Base-by-base conservation (phyloP, 30 jellyfish, hydroid and myxozoan species). In the Phacellophora camtschatica region DNA sequence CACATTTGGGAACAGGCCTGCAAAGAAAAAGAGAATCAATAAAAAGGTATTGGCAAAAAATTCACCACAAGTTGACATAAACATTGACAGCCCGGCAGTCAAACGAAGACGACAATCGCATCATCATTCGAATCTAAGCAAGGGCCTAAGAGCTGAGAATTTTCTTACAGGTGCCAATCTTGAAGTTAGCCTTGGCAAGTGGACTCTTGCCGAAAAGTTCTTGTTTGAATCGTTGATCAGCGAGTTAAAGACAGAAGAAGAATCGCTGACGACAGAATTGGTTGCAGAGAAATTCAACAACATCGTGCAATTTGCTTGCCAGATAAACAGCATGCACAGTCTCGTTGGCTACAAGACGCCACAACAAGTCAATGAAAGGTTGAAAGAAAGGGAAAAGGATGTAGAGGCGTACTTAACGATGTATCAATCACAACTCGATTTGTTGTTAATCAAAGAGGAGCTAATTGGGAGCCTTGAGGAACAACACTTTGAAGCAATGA, bases 351-450 rank as follows among this genome's bases (percentile, higher is more conserved):
- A 32, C 64, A 92, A 92, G 61, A 84, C 95, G 8, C 89, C 88
- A 30, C 80, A 90, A 39, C 96, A 85, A 62, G 88, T 92, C 1
- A 62, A 94, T 20, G 88, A 67, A 43, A 54, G 93, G 49, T 42
- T 92, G 92, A 92, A 85, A 54, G 97, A 92, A 37, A 74, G 98
- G 18, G 98, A 92, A 54, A 85, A 86, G 45, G 98, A 85, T 50
- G 98, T 92, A 15, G 87, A 94, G 50, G 87, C 66, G 11, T 92
- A 92, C 53, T 62, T 92, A 11, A 48, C 48, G 64, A 72, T 86
- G 83, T 92, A 92, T 80, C 98, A 92, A 72, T 46, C 76, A 32
- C 98, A 92, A 49, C 92, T 92, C 5, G 96, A 85, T 55, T 2
- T 85, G 69, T 70, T 84, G 10, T 48, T 84, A 15, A 63, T 13